Conservation (phyloP, 2,888 invertebrate species). For the Cryptocheilus praepositus region DNA sequence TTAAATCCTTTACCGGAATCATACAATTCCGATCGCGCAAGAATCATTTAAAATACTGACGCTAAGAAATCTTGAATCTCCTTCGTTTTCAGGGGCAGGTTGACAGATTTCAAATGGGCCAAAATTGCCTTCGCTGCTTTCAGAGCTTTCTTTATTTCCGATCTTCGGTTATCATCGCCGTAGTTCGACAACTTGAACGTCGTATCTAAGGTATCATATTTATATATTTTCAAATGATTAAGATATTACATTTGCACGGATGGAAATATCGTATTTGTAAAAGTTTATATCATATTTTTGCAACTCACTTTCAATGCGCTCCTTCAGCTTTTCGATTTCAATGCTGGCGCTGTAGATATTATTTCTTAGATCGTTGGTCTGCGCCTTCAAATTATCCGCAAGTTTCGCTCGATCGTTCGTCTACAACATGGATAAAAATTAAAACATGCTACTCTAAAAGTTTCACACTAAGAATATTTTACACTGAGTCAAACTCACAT, state of each 20-base stretch:
- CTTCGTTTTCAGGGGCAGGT: constrained; percentile 70
- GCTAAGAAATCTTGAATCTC: constrained; percentile 68
- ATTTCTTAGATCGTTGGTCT: constrained; percentile 67
- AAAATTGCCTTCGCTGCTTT: constrained; percentile 76
- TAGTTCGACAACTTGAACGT: constrained; percentile 68
- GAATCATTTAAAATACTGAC: constrained; percentile 48
- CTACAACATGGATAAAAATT: constrained; percentile 45
- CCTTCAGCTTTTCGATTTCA: constrained; percentile 67
- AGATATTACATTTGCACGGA: not conserved
- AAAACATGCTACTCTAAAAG: not conserved
- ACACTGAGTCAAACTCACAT: constrained; percentile 35
- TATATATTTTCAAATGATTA: not conserved
- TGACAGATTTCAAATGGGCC: constrained; percentile 73
- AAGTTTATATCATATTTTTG: no score
- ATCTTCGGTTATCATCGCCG: constrained; percentile 76
- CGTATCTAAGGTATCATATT: constrained; percentile 51
- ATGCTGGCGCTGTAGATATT: constrained; percentile 69
- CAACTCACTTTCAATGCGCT: constrained; percentile 69
- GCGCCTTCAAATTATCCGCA: constrained; percentile 61
- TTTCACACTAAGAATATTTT: no score
- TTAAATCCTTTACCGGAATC: no score
- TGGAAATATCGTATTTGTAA: not conserved
- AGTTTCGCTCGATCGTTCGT: constrained; percentile 75
- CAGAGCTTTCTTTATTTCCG: constrained; percentile 77
- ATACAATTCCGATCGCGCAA: not conserved